Evolutionary conservation across 2,888 invertebrate genomes (phyloP).

Genomic region (Apodemia mormo): DNA sequence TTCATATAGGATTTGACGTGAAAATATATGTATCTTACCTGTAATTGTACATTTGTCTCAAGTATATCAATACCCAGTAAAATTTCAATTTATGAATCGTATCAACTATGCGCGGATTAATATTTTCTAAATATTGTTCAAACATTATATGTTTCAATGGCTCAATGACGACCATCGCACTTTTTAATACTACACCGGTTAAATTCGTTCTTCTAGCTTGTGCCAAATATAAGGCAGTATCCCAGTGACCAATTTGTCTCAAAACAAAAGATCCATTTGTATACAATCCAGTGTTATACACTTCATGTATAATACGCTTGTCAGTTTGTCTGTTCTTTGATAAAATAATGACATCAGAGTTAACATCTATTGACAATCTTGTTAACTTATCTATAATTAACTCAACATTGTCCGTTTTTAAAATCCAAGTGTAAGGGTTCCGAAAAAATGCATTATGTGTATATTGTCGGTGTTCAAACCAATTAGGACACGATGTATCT

Average conservation of each 20-base stretch:
- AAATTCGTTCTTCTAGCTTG: constrained; percentile 69
- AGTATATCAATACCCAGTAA: constrained; percentile 76
- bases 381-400: constrained; percentile 50
- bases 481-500: constrained; percentile 54
- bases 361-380: constrained; percentile 61
- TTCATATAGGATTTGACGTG: no score
- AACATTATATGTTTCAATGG: constrained; percentile 65
- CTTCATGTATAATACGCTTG: constrained; percentile 61
- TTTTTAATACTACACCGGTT: constrained; percentile 78
- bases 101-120: constrained; percentile 74
- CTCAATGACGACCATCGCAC: constrained; percentile 71
- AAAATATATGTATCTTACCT: constrained; percentile 82
- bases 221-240: constrained; percentile 52
- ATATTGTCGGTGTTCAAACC: constrained; percentile 45
- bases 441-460: constrained; percentile 42
- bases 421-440: constrained; percentile 61
- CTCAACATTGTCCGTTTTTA: constrained; percentile 50
- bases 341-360: constrained; percentile 70
- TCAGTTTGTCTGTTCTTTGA: constrained; percentile 36
- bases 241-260: constrained; percentile 73
- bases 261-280: constrained; percentile 75
- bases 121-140: constrained; percentile 75
- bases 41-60: constrained; percentile 85
- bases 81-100: constrained; percentile 85
- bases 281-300: constrained; percentile 79